Evolutionary conservation across 2,888 invertebrate genomes (phyloP), one percentile per base, ranked within the genome.

Genomic region (Apodemia zela): DNA sequence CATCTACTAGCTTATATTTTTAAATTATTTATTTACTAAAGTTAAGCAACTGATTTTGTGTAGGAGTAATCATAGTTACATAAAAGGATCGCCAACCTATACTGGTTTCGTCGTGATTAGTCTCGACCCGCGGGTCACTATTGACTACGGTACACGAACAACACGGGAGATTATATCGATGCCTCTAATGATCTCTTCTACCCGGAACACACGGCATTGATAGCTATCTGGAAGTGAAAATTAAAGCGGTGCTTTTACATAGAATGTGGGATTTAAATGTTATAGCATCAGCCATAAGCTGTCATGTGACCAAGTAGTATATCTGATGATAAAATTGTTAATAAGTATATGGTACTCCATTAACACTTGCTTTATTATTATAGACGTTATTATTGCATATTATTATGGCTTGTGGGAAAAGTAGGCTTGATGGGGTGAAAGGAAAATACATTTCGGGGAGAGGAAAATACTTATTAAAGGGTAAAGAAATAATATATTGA

Each of bases 41-140:
- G 3, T 42, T n/a, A n/a, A n/a, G 11, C 3, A 42, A 42, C 15
- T 42, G 5, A 42, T 45, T 45, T n/a, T 45, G 6, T 45, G 1
- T 1, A 42, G 15, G 42, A 42, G 35, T 35, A 8, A 45, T 51
- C 51, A 51, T 21, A 51, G 18, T 21, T 17, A 18, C 49, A 51
- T 51, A 51, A 51, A 21, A 51, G 51, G 54, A 54, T 54, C 54
- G 21, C 54, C 21, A 21, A 13, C 25, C 70, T 65, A 71, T 73
- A 77, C 75, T 75, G 73, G 68, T 74, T 73, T 71, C 64, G 72
- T 67, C 64, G 68, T 74, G 75, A 75, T 78, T 76, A 75, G 72
- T 67, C 62, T 60, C 73, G 75, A 80, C 78, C 78, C 69, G 45
- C 49, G 67, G 76, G 74, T 75, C 75, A 51, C 51, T 13, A 51